Base-by-base conservation (phyloP, 2,113 vertebrate genomes). In the Silurus meridionalis region DNA sequence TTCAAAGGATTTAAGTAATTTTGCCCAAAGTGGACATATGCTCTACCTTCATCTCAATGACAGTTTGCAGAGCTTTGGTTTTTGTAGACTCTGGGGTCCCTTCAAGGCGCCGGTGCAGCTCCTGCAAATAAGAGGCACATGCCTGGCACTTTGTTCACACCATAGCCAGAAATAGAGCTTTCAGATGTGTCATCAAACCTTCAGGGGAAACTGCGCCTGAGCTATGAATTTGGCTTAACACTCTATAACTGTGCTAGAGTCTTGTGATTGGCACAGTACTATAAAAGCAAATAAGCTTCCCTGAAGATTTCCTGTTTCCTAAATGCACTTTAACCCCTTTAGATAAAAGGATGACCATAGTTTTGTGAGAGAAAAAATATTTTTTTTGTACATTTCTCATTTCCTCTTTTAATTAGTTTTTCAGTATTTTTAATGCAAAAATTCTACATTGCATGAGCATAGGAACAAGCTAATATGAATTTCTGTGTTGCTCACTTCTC, bases 11-110 rank as follows among this genome's bases (percentile, higher is more conserved):
- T 60, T 69, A 10, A 74, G 15, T 85, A 69, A 55, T 67, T 53
- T 52, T 55, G 6, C 25, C 7, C 28, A 75, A 82, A 46, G 28
- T 17, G 19, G 53, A 48, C 79, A 72, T 60, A 52, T 75, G 69
- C 28, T 60, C 0, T 86, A 99, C 98, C 96, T 99, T 99, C 97
- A 99, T 99, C 92, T 99, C 98, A 85, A 99, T 99, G 78, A 99
- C 98, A 10, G 98, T 99, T 90, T 99, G 98, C 37, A 99, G 93
- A 87, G 98, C 98, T 93, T 99, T 99, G 37, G 98, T 99, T 94
- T 99, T 99, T 85, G 97, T 97, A 58, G 97, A 97, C 90, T 99
- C 98, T 0, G 98, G 96, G 67, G 98, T 96, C 84, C 95, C 98
- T 92, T 99, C 98, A 57, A 96, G 97, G 6, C 97, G 96, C 23